These are phyloP conservation scores for Aphelenchoides bicaudatus DNA, from an alignment of 2,888 invertebrate genomes.

Conservation along the genomic window DNA sequence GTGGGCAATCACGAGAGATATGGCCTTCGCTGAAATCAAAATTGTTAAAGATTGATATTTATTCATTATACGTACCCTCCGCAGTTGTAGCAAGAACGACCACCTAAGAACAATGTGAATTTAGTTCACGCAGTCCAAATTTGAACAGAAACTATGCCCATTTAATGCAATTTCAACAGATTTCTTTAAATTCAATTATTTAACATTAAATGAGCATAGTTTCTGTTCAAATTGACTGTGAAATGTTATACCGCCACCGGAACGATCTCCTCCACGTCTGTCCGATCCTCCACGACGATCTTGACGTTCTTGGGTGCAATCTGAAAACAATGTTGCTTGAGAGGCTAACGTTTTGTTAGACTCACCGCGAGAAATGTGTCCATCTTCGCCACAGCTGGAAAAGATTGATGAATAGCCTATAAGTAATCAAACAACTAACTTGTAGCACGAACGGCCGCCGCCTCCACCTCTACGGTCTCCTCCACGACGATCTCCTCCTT, in stretches of 20 bases:
- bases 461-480: constrained; percentile 20
- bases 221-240: too few relatives aligned
- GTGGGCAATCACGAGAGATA: constrained; percentile 12
- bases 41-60: neutral
- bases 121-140: too few relatives aligned
- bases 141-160: too few relatives aligned
- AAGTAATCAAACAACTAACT: neutral
- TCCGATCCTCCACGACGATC: constrained; percentile 21
- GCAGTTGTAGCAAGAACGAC: constrained; percentile 39
- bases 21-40: constrained; percentile 7
- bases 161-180: too few relatives aligned
- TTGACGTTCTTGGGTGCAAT: neutral
- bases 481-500: constrained; percentile 24
- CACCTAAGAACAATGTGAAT: too few relatives aligned
- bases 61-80: constrained; percentile 13
- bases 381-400: constrained; percentile 48
- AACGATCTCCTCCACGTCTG: constrained; percentile 13
- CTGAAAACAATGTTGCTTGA: neutral
- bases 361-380: constrained; percentile 49
- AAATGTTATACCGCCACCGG: too few relatives aligned
- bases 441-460: constrained; percentile 18
- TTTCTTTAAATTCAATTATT: too few relatives aligned
- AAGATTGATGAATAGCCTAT: constrained; percentile 25
- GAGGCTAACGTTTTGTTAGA: constrained; percentile 25
- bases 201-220: too few relatives aligned